Evolutionary conservation across 2,888 invertebrate species (phyloP).

Genomic region (Nomada fabriciana): DNA sequence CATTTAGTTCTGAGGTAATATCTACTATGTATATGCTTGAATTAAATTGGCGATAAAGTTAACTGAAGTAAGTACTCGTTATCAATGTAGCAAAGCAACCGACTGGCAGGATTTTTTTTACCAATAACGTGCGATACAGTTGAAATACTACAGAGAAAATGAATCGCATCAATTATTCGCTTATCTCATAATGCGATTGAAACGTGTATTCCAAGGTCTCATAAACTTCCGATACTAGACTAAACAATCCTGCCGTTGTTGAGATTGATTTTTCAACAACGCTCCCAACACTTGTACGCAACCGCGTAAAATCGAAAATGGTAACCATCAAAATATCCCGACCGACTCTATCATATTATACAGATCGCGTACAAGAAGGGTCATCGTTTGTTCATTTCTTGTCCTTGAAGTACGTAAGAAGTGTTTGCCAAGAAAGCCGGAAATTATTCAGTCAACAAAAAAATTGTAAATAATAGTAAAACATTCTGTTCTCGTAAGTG

Average conservation of each 20-base stretch:
- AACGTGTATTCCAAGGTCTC: neutral
- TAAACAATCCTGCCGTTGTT: neutral
- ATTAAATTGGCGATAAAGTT: no score
- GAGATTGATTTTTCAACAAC: slow-evolving; percentile 15
- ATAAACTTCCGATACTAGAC: slow-evolving; percentile 1
- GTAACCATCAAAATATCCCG: neutral
- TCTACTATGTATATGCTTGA: no score
- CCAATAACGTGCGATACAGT: neutral
- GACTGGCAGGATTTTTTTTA: neutral
- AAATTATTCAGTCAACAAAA: neutral
- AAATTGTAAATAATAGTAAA: neutral
- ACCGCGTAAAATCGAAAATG: neutral
- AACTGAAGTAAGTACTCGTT: no score
- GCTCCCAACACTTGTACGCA: neutral
- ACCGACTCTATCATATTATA: neutral
- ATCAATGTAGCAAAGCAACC: no score
- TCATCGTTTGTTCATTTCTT: neutral
- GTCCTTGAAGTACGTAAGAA: neutral
- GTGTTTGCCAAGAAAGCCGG: neutral
- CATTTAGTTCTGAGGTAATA: no score
- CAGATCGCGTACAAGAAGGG: neutral
- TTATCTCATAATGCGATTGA: neutral
- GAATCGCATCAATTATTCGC: neutral
- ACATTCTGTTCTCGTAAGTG: slow-evolving; percentile 5
- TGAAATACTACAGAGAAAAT: neutral